These are phyloP conservation scores for Okapia johnstoni DNA, from an alignment of 2,113 vertebrate species.

Conservation along the genomic window DNA sequence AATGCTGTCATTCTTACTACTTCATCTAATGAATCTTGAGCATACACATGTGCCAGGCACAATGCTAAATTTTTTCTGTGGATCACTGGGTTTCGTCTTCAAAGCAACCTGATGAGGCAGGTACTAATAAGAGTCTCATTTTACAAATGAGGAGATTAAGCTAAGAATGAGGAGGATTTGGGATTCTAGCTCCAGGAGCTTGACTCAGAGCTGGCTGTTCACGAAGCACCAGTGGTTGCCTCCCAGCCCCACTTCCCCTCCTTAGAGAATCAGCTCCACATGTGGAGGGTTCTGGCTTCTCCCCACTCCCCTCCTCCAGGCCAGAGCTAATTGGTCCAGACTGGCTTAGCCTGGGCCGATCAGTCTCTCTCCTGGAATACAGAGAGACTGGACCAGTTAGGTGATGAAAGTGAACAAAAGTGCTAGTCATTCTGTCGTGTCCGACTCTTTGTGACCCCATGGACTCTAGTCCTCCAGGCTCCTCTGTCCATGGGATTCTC, in stretches of 20 bases:
- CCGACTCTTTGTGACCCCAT: neutral
- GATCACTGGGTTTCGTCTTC: neutral
- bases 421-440: neutral
- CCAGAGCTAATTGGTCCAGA: neutral
- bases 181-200: neutral
- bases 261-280: neutral
- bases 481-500: neutral
- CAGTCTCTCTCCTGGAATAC: neutral
- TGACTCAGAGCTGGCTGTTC: neutral
- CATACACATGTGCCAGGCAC: neutral
- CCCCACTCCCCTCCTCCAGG: neutral
- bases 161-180: neutral
- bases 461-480: neutral
- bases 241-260: neutral
- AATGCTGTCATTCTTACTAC: neutral
- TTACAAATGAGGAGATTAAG: neutral
- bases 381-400: neutral
- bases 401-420: neutral
- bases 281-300: neutral
- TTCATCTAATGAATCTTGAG: neutral
- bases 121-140: neutral
- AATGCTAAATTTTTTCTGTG: neutral
- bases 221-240: neutral
- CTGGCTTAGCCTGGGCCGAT: neutral
- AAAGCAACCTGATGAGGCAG: neutral